These are phyloP conservation scores for Chelon labrosus DNA, from an alignment of 2,797 vertebrate genomes.

Conservation along the genomic window DNA sequence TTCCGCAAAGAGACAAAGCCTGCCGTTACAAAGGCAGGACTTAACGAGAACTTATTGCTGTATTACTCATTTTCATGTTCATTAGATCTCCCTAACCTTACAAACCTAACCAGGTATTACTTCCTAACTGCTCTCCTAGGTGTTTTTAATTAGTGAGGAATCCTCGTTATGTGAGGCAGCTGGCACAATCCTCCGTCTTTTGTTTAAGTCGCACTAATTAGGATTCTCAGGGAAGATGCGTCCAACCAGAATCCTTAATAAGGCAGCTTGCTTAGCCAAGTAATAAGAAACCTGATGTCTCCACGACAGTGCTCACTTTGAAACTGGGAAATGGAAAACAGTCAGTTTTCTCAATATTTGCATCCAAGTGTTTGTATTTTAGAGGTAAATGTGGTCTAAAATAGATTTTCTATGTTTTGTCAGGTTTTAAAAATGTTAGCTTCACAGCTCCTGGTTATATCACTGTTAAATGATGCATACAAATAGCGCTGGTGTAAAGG, in stretches of 20 bases:
- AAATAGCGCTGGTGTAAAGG: not conserved
- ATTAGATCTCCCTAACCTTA: constrained; percentile 78
- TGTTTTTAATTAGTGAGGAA: constrained; percentile 93
- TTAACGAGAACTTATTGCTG: constrained; percentile 39
- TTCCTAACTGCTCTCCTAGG: constrained; percentile 88
- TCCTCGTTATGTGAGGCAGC: constrained; percentile 90
- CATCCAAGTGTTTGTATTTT: constrained; percentile 14
- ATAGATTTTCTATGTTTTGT: no score
- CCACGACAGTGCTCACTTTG: constrained; percentile 84
- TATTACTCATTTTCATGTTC: constrained; percentile 71
- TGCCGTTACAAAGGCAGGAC: constrained; percentile 36
- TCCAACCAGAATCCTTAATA: constrained; percentile 89
- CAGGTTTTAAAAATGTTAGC: not conserved
- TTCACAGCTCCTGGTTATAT: constrained; percentile 9
- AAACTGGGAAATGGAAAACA: constrained; percentile 76
- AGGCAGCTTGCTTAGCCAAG: constrained; percentile 85
- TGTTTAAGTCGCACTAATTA: constrained; percentile 95
- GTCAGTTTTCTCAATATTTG: constrained; percentile 64
- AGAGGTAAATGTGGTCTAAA: constrained; percentile 20
- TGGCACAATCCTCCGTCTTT: constrained; percentile 89
- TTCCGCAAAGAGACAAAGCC: constrained; percentile 35
- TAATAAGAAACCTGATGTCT: constrained; percentile 86
- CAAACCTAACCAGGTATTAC: constrained; percentile 81
- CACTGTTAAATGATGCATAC: not conserved
- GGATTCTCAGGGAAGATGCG: constrained; percentile 90